Percentiles rank a stretch among this genome's conserved stretches.
phyloP scores from a whole-genome alignment of 2,888 invertebrate species.

The Dichetophora obliterata region DNA sequence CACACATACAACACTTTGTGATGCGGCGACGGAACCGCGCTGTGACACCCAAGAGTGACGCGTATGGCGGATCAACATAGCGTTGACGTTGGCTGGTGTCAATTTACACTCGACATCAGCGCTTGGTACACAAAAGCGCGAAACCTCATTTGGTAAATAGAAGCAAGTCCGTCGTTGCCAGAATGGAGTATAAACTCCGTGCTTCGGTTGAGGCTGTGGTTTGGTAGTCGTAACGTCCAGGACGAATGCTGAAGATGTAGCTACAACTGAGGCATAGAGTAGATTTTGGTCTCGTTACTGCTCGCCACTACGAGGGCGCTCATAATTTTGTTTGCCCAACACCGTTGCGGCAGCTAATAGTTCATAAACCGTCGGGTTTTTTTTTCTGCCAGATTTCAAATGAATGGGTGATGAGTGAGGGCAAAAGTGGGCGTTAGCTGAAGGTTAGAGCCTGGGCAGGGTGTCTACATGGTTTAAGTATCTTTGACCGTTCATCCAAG shows the following conservation, averaged over 20 bases:
- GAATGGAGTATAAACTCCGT: neutral
- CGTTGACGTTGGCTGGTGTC: constrained; percentile 8
- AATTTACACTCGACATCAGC: constrained; percentile 19
- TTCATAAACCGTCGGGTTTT: constrained; percentile 14
- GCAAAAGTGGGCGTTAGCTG: too few relatives aligned
- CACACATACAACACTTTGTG: neutral
- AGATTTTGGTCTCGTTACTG: too few relatives aligned
- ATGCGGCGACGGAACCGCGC: constrained; percentile 7
- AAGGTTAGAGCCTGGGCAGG: too few relatives aligned
- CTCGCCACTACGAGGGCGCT: neutral
- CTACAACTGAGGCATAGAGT: neutral
- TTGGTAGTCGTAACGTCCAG: neutral
- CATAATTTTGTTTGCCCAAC: constrained; percentile 33
- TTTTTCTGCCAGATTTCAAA: neutral
- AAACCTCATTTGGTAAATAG: constrained; percentile 32
- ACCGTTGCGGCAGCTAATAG: constrained; percentile 17
- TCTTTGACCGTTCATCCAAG: too few relatives aligned
- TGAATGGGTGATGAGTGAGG: too few relatives aligned
- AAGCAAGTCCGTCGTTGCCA: neutral
- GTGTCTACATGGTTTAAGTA: too few relatives aligned
- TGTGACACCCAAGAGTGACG: constrained; percentile 19
- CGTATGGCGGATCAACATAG: neutral
- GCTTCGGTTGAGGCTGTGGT: too few relatives aligned
- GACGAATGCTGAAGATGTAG: neutral
- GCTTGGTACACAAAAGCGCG: constrained; percentile 1